Evolutionary conservation across 1,140 invertebrate genomes (phyloP).

Genomic region (Charaxes varanes): DNA sequence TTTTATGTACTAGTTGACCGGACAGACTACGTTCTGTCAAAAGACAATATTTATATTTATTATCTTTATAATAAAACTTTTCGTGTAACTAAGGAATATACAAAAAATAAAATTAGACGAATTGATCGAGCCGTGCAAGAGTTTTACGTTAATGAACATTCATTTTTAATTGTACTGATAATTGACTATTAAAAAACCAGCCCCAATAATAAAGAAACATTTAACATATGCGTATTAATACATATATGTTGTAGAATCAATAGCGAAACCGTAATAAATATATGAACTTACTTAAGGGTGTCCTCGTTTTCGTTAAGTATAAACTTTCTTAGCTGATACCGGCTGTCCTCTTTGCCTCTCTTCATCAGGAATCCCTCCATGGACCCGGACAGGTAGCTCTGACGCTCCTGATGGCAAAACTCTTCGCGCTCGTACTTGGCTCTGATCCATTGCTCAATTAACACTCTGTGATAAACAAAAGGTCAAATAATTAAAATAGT

Average conservation of each 20-base stretch:
- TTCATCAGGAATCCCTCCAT: conserved; percentile 94
- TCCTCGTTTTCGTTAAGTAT: conserved; percentile 86
- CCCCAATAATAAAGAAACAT: neutral
- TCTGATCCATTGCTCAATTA: conserved; percentile 93
- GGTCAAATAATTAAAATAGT: neutral
- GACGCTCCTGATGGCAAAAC: conserved; percentile 85
- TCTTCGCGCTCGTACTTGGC: conserved; percentile 93
- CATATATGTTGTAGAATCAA: conserved; percentile 13
- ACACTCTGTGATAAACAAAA: conserved; percentile 77
- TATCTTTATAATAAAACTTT: too few species aligned
- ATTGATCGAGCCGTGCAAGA: too few species aligned
- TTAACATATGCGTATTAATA: neutral
- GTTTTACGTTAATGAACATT: too few species aligned
- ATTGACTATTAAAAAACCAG: neutral
- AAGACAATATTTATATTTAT: too few species aligned
- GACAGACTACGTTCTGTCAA: too few species aligned
- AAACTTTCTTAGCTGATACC: conserved; percentile 89
- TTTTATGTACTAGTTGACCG: too few species aligned
- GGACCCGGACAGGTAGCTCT: conserved; percentile 83
- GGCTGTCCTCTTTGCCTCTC: conserved; percentile 89
- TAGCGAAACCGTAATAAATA: conserved; percentile 10
- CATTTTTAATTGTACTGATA: too few species aligned
- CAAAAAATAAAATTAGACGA: too few species aligned
- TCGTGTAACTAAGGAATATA: too few species aligned
- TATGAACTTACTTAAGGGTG: conserved; percentile 61